Evolutionary conservation across 2,888 invertebrate species (phyloP), one percentile per base, ranked within the genome.

Genomic region (Globia sparganii): DNA sequence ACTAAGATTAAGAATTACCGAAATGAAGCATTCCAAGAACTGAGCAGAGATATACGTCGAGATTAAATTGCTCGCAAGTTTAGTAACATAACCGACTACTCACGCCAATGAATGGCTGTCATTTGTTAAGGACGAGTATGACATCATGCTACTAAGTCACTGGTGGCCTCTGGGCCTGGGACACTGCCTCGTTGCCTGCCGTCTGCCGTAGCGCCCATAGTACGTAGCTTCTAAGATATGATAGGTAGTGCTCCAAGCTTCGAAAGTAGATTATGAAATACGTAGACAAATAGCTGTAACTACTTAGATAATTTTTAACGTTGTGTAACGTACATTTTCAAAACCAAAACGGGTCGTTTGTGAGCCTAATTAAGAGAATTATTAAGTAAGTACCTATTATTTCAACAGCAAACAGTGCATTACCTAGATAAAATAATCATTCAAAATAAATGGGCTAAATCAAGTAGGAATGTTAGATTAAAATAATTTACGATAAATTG

Each of bases 61-160:
- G 88, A 90, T 90, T 86, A 90, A 88, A 90, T 89, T 83, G 84
- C 85, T 81, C 84, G 68, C 82, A 86, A 88, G 84, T 85, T 87
- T 86, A 80, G 80, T 82, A 88, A 83, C 78, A 78, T 88, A 89
- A 83, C 83, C 83, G 87, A 89, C 86, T 84, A 82, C 77, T 84
- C 80, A 66, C 83, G 86, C 84, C 83, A 88, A 86, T 87, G 86
- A 91, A 90, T 87, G 86, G 82, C 85, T 81, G 86, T 86, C 88
- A 89, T 89, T 90, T 86, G 87, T 87, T 78, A 90, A 88, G 87
- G 87, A 88, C 87, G 80, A 85, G 84, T 78, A 88, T 91, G 91
- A 92, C 90, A 90, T 91, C 90, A 91, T 88, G 73, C 77, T 74
- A 67, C 80, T 28, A 58, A 67, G 80, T 77, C 84, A 76, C 83